phyloP scores from a whole-genome alignment of 2,888 invertebrate species.

The Ephialtes manifestator region DNA sequence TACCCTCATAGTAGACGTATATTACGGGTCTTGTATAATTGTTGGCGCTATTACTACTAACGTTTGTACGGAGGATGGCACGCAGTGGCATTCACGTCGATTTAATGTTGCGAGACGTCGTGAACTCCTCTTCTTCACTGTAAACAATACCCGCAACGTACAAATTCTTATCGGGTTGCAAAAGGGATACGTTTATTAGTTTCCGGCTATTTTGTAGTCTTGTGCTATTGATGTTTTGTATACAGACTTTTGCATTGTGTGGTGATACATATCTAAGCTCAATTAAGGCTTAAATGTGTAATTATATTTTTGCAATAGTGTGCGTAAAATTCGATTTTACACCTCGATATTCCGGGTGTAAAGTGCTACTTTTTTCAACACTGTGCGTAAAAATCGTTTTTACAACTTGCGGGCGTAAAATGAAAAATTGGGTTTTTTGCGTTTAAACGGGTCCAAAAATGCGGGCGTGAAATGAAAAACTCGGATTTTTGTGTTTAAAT shows the following conservation, averaged over 20 bases:
- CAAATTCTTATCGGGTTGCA: background rate
- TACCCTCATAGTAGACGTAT: conserved; percentile 18
- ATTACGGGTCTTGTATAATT: conserved; percentile 19
- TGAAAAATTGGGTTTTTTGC: too few relatives aligned
- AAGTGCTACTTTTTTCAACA: too few relatives aligned
- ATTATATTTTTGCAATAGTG: too few relatives aligned
- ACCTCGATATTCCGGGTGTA: too few relatives aligned
- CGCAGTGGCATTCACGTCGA: conserved; percentile 2
- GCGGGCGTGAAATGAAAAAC: too few relatives aligned
- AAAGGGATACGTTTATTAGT: background rate
- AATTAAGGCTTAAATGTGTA: too few relatives aligned
- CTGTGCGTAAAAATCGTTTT: too few relatives aligned
- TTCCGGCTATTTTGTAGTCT: background rate
- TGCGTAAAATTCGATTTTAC: too few relatives aligned
- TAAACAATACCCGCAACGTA: conserved; percentile 10
- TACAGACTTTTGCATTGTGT: background rate
- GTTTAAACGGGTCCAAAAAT: too few relatives aligned
- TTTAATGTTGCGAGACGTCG: conserved; percentile 15
- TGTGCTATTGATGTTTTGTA: background rate
- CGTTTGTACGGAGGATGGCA: conserved; percentile 3
- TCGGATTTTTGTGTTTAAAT: too few relatives aligned
- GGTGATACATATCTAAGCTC: too few relatives aligned
- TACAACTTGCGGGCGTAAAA: too few relatives aligned
- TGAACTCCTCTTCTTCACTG: conserved; percentile 5
- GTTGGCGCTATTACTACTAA: conserved; percentile 32